Base-by-base conservation (phyloP, 2,888 invertebrate genomes). In the Eristalinus aeneus region DNA sequence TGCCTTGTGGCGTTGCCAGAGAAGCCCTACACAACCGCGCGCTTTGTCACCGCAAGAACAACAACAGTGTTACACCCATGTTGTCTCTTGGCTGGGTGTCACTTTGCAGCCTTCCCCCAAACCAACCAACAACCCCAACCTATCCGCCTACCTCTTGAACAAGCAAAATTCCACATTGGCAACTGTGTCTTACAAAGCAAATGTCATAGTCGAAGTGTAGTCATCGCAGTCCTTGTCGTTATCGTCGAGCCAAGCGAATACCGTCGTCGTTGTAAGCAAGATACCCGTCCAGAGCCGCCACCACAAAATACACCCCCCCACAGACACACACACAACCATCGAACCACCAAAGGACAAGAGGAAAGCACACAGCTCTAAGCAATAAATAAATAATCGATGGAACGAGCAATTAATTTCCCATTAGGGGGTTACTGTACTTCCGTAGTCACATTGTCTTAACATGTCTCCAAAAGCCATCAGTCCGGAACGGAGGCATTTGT, bases 391-490 rank as follows among this genome's bases (percentile, higher is more conserved):
- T 88, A 88, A 88, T 88, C 88, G 86, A 88, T 86, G 86, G 88
- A 83, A 88, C 86, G 88, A 88, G 88, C 88, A 88, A 88, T 88
- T 88, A 88, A 88, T 88, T 88, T 88, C 88, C 86, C 88, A 88
- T 88, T 88, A 88, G 88, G 88, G 88, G 88, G 88, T 80, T 78
- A 67, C 81, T 81, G 77, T 86, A 82, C 82, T 82, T 81, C 86
- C 86, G 82, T 77, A 81, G 81, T 86, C 82, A 82, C 86, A 86
- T 86, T 86, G 86, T 86, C 86, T 86, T 86, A 86, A 82, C 82
- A 86, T 86, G 86, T 86, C 82, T 86, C 82, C 81, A 86, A 86
- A 78, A 86, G 74, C 82, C 86, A 86, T 86, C 86, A 78, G 86
- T 82, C 86, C 71, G 82, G 86, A 86, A 86, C 86, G 78, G 82